Conservation (phyloP, 2,797 vertebrate species). For the Eulemur albifrons region DNA sequence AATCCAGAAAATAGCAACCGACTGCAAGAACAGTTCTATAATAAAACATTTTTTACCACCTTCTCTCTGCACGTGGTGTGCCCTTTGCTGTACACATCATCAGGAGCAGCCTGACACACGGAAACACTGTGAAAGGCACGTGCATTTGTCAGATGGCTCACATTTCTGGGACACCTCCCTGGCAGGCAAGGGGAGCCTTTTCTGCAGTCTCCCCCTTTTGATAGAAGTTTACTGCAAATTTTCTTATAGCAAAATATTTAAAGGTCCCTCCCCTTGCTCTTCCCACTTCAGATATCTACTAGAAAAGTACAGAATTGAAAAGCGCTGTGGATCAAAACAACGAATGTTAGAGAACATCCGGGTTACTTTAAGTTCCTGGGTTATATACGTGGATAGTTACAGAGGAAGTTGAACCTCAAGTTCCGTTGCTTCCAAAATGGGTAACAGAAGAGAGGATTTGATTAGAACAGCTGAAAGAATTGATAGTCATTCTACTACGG, state of each 20-base stretch:
- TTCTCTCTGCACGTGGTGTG: neutral
- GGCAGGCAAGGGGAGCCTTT: neutral
- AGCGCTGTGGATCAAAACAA: conserved; percentile 2
- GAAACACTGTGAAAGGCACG: neutral
- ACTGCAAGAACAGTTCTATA: neutral
- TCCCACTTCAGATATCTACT: neutral
- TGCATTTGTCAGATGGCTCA: neutral
- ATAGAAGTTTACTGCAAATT: neutral
- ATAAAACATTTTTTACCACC: neutral
- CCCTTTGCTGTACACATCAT: neutral
- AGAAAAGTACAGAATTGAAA: conserved; percentile 33
- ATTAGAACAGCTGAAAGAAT: neutral
- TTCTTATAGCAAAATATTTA: conserved; percentile 46
- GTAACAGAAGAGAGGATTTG: neutral
- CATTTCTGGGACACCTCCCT: neutral
- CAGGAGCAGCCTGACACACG: fast-evolving
- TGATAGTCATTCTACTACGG: neutral
- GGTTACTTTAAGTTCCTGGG: neutral
- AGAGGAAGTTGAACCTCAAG: neutral
- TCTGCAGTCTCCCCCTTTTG: neutral
- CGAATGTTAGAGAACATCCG: neutral
- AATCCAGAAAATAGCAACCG: conserved; percentile 23
- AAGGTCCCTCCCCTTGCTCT: neutral
- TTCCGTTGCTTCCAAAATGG: neutral
- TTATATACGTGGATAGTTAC: neutral